Evolutionary conservation across 2,797 vertebrate genomes (phyloP).

Genomic region (Acanthis flammea): DNA sequence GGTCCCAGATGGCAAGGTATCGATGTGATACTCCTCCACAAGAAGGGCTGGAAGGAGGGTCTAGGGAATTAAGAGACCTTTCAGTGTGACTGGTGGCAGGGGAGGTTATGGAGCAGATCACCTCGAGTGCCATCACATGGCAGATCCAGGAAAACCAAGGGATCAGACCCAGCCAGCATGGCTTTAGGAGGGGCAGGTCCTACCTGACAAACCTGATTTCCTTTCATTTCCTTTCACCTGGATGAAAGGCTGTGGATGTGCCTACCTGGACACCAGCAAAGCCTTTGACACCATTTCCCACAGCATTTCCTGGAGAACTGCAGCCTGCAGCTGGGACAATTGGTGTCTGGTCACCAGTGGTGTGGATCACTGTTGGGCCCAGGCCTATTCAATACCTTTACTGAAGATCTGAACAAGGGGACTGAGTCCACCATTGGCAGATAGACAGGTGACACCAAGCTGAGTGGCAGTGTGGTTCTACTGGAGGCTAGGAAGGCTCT

Average conservation of each 20-base stretch:
- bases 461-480: not conserved
- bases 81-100: not conserved
- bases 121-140: fast-evolving
- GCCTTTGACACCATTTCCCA: not conserved
- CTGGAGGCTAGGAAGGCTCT: not conserved
- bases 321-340: not conserved
- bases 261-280: fast-evolving
- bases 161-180: not conserved
- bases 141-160: not conserved
- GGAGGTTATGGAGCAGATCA: not conserved
- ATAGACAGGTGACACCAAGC: not conserved
- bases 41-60: not conserved
- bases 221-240: not conserved
- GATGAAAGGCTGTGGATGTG: not conserved
- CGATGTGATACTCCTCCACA: not conserved
- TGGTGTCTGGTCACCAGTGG: not conserved
- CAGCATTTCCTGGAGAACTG: not conserved
- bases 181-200: not conserved
- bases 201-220: not conserved
- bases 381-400: not conserved
- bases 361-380: not conserved
- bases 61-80: not conserved
- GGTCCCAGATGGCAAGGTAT: not conserved
- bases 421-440: not conserved
- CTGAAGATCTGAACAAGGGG: not conserved